These are phyloP conservation scores for Nannospalax galili DNA, from an alignment of 2,113 vertebrate species.

Conservation along the genomic window DNA sequence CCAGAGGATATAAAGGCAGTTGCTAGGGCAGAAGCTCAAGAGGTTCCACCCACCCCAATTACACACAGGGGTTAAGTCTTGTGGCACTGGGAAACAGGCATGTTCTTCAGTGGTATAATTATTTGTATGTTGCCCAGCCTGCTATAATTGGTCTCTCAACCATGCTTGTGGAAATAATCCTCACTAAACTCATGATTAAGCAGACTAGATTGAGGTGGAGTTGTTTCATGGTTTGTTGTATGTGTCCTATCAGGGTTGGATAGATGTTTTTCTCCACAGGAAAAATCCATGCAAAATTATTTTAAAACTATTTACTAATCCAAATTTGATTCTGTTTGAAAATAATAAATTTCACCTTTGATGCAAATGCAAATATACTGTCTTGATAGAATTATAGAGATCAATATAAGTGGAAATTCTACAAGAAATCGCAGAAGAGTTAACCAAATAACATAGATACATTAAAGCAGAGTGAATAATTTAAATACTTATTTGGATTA, in stretches of 20 bases:
- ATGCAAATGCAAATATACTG: neutral
- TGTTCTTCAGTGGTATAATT: no score
- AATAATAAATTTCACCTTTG: neutral
- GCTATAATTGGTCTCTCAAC: no score
- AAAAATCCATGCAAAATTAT: neutral
- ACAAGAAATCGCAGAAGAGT: neutral
- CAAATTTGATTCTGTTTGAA: neutral
- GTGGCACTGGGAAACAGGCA: neutral
- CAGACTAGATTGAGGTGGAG: no score
- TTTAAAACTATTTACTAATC: conserved; percentile 14
- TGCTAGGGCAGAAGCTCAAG: neutral
- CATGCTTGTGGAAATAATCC: neutral
- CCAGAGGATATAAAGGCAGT: neutral
- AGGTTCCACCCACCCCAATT: neutral
- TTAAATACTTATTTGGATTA: neutral
- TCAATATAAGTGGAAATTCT: neutral
- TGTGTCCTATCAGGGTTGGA: no score
- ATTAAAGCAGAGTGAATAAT: neutral
- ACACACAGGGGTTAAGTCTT: neutral
- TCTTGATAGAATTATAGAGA: neutral
- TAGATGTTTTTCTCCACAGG: neutral
- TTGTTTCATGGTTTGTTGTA: neutral
- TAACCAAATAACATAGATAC: no score
- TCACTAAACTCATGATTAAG: no score
- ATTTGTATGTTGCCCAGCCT: no score